Evolutionary conservation across 1,140 invertebrate species (phyloP), one percentile per base, ranked within the genome.

Genomic region (Lordiphosa stackelbergi): DNA sequence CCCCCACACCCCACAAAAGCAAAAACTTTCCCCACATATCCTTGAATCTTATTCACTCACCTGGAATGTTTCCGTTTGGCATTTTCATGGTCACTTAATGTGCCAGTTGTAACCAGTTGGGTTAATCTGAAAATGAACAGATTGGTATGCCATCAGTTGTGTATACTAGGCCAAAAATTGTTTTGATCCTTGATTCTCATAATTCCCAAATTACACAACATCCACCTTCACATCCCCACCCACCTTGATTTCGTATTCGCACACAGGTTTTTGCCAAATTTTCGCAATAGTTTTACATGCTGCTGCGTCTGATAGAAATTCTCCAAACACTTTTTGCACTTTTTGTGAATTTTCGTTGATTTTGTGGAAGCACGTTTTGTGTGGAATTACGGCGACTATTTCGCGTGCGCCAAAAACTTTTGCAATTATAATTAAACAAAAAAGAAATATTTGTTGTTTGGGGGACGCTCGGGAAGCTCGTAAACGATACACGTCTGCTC

Each of bases 291-390:
- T 60, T 74, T 74, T 69, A 74, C 72, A 74, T 74, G 72, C 45
- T 71, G 64, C 58, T 72, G 69, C 41, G 60, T 64, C 57, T 74
- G 64, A 42, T 69, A 64, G 40, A 71, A 74, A 52, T 72, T 74
- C 58, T 69, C 69, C 56, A 58, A 53, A 74, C 65, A 74, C 59
- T 71, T 71, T 69, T 71, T 72, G 42, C 69, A 74, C 69, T 74
- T 74, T 72, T 74, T 74, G 60, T 74, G 72, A 74, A 74, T 72
- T 74, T 69, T 71, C 56, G 48, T 59, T 63, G 53, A 52, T 64
- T 49, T 34, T 55, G 24, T 35, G 22, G 35, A 16, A 45, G 59
- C 52, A 24, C 28, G 22, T 46, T 46, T 13, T 34, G 19, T 12
- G 13, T 31, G 3, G 12, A 46, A 46, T 13, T 13, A 2, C 22